Conservation (phyloP, 2,888 invertebrate species). For the Latrodectus elegans region DNA sequence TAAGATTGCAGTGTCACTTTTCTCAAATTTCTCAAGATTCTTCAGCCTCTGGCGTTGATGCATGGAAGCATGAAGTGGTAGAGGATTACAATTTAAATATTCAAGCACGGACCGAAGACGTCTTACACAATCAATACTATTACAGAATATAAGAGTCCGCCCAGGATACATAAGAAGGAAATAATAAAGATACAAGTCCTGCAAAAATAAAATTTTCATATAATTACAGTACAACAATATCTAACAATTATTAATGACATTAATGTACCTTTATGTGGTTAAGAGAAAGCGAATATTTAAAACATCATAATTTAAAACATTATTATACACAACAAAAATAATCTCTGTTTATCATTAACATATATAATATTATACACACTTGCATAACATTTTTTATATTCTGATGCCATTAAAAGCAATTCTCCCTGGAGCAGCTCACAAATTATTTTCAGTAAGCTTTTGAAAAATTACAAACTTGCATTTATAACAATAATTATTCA, state of each 20-base stretch:
- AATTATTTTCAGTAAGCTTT: too few relatives aligned
- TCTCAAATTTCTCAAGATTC: slow-evolving; percentile 89
- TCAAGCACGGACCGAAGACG: slow-evolving; percentile 80
- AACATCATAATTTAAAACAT: not conserved
- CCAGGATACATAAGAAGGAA: slow-evolving; percentile 91
- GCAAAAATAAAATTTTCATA: slow-evolving; percentile 73
- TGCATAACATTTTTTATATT: too few relatives aligned
- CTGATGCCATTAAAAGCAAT: too few relatives aligned
- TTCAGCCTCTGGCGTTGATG: slow-evolving; percentile 93
- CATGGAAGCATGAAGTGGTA: slow-evolving; percentile 86
- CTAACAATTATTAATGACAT: not conserved
- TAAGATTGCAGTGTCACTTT: slow-evolving; percentile 83
- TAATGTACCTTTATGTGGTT: not conserved
- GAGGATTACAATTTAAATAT: slow-evolving; percentile 82
- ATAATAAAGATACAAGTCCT: slow-evolving; percentile 95
- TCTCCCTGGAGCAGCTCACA: too few relatives aligned
- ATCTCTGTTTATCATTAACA: too few relatives aligned
- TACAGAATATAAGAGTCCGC: slow-evolving; percentile 89
- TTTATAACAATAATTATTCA: too few relatives aligned
- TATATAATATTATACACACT: too few relatives aligned
- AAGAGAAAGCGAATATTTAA: not conserved
- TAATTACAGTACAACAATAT: not conserved
- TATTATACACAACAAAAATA: too few relatives aligned
- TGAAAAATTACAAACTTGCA: too few relatives aligned
- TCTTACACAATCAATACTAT: slow-evolving; percentile 90